phyloP scores from a whole-genome alignment of 2,888 invertebrate genomes.

The Aradus depressus region DNA sequence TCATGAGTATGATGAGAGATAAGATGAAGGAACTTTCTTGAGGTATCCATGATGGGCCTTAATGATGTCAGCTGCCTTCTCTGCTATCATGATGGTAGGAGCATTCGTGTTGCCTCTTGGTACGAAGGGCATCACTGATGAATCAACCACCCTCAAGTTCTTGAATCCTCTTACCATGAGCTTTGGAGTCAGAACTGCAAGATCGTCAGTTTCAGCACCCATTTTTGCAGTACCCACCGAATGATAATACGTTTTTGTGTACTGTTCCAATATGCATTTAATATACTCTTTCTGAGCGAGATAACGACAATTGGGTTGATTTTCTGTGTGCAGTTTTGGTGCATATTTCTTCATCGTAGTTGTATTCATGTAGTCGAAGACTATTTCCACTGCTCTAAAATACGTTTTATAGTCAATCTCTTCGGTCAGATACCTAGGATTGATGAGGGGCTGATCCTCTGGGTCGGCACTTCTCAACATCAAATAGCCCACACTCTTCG shows the following conservation, averaged over 20 bases:
- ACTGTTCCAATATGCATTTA: conserved; percentile 66
- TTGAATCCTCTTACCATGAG: conserved; percentile 23
- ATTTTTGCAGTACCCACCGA: conserved; percentile 33
- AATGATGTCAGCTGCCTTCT: conserved; percentile 42
- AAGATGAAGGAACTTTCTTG: too few relatives aligned
- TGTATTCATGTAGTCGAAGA: conserved; percentile 31
- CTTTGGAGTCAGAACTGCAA: conserved; percentile 26
- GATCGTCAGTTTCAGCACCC: conserved; percentile 25
- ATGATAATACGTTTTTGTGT: conserved; percentile 65
- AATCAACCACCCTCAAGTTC: conserved; percentile 25
- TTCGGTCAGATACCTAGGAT: conserved; percentile 42
- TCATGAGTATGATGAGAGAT: too few relatives aligned
- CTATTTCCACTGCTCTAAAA: conserved; percentile 33
- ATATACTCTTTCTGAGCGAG: too few relatives aligned
- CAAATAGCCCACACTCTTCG: too few relatives aligned
- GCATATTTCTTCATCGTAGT: conserved; percentile 43
- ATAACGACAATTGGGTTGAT: conserved; percentile 45
- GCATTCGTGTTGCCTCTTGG: conserved; percentile 28
- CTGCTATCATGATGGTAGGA: conserved; percentile 39
- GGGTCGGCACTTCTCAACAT: conserved; percentile 40
- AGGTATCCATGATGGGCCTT: conserved; percentile 31
- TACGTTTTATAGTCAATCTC: conserved; percentile 35
- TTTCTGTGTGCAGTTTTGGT: conserved; percentile 45
- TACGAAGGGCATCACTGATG: conserved; percentile 25
- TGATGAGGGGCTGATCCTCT: conserved; percentile 40